phyloP scores from a whole-genome alignment of 2,797 vertebrate genomes.

The Neomorphus geoffroyi region DNA sequence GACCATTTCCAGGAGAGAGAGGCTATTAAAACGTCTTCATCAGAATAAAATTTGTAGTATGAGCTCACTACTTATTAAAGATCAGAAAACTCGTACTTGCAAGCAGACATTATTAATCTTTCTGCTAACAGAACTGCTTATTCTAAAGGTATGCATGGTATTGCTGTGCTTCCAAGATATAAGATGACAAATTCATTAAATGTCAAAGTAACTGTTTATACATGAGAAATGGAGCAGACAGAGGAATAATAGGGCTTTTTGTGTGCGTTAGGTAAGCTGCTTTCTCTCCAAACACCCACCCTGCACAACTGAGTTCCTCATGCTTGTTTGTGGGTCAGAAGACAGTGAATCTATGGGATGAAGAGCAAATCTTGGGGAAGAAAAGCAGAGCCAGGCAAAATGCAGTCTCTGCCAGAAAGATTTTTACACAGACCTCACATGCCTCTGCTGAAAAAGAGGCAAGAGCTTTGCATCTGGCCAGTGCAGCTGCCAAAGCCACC shows the following conservation, averaged over 20 bases:
- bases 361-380: slow-evolving; percentile 24
- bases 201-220: not conserved
- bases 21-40: slow-evolving; percentile 32
- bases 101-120: slow-evolving; percentile 39
- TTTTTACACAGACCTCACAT: slow-evolving; percentile 57
- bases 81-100: not conserved
- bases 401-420: slow-evolving; percentile 34
- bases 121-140: not conserved
- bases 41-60: not conserved
- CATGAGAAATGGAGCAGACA: slow-evolving; percentile 22
- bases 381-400: slow-evolving; percentile 42
- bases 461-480: slow-evolving; percentile 63
- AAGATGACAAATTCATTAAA: slow-evolving; percentile 37
- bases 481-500: slow-evolving; percentile 64
- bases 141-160: not conserved
- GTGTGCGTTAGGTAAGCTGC: not conserved
- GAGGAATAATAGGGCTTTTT: not conserved
- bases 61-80: slow-evolving; percentile 29
- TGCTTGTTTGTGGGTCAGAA: not conserved
- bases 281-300: not conserved
- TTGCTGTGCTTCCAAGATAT: slow-evolving; percentile 20
- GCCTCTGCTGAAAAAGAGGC: slow-evolving; percentile 53
- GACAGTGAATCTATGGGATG: not conserved
- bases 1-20: slow-evolving; percentile 6
- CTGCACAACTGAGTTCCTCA: not conserved